Evolutionary conservation across 64 coral and sea anemone species (phyloP), one percentile per base, ranked within the genome.

Genomic region (Montipora foliosa): DNA sequence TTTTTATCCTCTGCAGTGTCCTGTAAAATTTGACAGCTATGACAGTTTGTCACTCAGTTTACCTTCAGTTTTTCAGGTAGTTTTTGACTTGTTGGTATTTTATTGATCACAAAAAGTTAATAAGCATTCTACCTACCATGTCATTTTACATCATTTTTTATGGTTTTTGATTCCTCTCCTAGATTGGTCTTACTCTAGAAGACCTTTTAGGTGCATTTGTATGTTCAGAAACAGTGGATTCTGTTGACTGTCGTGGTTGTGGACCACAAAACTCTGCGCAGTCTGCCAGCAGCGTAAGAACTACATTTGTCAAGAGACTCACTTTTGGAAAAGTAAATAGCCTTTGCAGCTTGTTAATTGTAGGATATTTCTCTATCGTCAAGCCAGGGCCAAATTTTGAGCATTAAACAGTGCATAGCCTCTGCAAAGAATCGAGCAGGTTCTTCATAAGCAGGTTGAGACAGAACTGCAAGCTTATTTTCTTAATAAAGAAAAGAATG

Each of bases 21-120:
- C 97, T 47, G 97, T 98, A 2, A 98, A 89, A 69, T 98, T 98
- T 94, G 97, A 98, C 77, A 89, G 91, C 8, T 98, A 87, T 94
- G 94, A 98, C 62, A 98, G 94, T 20, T 78, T 98, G 20, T 98
- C 97, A 5, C 78, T 98, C 13, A 96, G 94, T 85, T 78, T 98
- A 71, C 94, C 97, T 57, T 69, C 92, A 83, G 90, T 85, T 17
- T 74, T 83, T 50, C 91, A 95, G 97, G 97, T 98, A 89, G 29
- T 48, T 85, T 67, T 6, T 22, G 16, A 51, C 3, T 49, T 68
- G 19, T 21, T 71, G 5, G 8, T 71, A 1, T 71, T 71, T 24
- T 21, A 2, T 71, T 71, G 5, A 71, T 21, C 21, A 24, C 3
- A 24, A 19, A 71, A 20, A 22, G 5, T 21, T 71, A 20, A 71